These are phyloP conservation scores for Gnathonemus echidnorhynchus DNA, from an alignment of 2,113 vertebrate genomes.

Conservation along the genomic window DNA sequence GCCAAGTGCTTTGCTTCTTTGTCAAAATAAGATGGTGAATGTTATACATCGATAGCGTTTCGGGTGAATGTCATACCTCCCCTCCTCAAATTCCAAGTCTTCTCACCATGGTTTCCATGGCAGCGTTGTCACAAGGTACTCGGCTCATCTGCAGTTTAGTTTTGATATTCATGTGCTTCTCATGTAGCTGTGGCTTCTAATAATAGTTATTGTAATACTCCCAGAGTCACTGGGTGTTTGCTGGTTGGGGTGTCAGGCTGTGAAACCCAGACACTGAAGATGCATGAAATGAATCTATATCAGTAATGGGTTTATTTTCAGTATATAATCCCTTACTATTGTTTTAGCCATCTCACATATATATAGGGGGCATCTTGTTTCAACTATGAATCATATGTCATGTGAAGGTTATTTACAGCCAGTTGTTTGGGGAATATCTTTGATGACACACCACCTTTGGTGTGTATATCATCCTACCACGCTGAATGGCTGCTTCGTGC, in stretches of 20 bases:
- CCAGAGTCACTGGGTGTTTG: neutral
- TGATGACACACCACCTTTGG: neutral
- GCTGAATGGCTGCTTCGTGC: neutral
- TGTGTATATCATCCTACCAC: neutral
- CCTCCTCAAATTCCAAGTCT: slow-evolving; percentile 17
- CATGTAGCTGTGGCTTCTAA: slow-evolving; percentile 14
- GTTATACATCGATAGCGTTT: neutral
- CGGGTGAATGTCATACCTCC: neutral
- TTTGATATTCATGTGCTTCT: slow-evolving; percentile 29
- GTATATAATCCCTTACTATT: neutral
- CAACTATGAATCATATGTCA: neutral
- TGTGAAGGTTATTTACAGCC: neutral
- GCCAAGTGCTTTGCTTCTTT: neutral
- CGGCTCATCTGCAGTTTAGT: slow-evolving; percentile 26
- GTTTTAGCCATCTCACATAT: neutral
- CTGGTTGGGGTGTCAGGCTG: neutral
- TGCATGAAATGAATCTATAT: neutral
- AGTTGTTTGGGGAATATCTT: neutral
- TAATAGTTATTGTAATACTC: slow-evolving; percentile 8
- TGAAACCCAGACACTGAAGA: neutral
- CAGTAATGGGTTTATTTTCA: neutral
- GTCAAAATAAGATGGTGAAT: slow-evolving; percentile 5
- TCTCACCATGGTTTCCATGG: slow-evolving; percentile 42
- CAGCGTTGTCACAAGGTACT: slow-evolving; percentile 21
- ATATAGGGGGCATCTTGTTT: neutral